Conservation (phyloP, 2,113 vertebrate genomes). For the Lycocorax pyrrhopterus region DNA sequence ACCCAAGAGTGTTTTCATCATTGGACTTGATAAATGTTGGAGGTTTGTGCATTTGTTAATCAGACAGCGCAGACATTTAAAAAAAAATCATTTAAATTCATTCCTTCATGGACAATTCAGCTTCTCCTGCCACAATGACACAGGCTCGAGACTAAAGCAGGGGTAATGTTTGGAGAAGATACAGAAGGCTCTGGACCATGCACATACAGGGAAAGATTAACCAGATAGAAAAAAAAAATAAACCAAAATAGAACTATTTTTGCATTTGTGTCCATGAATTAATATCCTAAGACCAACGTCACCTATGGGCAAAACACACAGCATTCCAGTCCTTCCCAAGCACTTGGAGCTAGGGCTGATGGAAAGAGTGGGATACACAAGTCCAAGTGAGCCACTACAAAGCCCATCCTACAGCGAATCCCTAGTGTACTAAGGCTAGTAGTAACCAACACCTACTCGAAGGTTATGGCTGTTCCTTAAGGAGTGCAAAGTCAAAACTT, state of each 20-base stretch:
- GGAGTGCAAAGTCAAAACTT: constrained; percentile 70
- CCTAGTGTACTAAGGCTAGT: constrained; percentile 35
- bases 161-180: constrained; percentile 22
- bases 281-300: constrained; percentile 9
- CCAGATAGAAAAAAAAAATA: not conserved
- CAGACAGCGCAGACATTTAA: constrained; percentile 43
- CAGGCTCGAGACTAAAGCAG: constrained; percentile 53
- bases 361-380: constrained; percentile 14
- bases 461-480: constrained; percentile 68
- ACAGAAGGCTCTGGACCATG: constrained; percentile 55
- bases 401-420: constrained; percentile 43
- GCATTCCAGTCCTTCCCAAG: constrained; percentile 51
- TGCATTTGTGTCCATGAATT: constrained; percentile 37
- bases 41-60: constrained; percentile 32
- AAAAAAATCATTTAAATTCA: constrained; percentile 30
- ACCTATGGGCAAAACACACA: not conserved
- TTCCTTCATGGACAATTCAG: constrained; percentile 42
- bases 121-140: constrained; percentile 30
- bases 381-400: constrained; percentile 49
- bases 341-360: constrained; percentile 33
- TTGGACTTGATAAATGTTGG: constrained; percentile 5
- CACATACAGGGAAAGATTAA: constrained; percentile 28
- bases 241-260: constrained; percentile 8
- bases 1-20: constrained; percentile 47
- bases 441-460: constrained; percentile 27